Evolutionary conservation across 2,888 invertebrate genomes (phyloP).

Genomic region (Drosophila borealis): DNA sequence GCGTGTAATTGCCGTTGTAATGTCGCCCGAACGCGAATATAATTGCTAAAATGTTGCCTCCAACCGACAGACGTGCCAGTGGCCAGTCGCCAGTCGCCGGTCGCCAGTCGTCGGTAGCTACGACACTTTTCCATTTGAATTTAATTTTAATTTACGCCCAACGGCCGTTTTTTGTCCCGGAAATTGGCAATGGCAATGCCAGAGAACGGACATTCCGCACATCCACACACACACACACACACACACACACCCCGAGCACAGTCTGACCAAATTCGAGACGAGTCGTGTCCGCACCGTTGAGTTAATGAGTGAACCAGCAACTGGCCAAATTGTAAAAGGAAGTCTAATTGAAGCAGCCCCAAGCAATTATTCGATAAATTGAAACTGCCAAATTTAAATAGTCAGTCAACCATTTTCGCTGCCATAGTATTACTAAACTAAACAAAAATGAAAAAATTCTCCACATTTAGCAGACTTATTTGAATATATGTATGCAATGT

Average conservation of each 20-base stretch:
- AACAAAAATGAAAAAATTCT: too few relatives aligned
- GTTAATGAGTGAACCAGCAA: conserved; percentile 64
- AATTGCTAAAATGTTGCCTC: conserved; percentile 80
- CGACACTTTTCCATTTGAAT: conserved; percentile 82
- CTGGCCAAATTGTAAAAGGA: conserved; percentile 59
- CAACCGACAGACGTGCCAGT: neutral
- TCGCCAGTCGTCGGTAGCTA: conserved; percentile 18
- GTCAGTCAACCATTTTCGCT: neutral
- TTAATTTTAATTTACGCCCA: conserved; percentile 81
- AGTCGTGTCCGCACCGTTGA: conserved; percentile 66
- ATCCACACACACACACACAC: conserved; percentile 2
- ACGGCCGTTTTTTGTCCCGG: conserved; percentile 66
- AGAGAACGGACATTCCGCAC: conserved; percentile 33
- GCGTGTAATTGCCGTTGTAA: conserved; percentile 80
- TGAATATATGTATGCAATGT: too few relatives aligned
- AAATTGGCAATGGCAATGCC: conserved; percentile 74
- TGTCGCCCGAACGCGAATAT: conserved; percentile 80
- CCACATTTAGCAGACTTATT: too few relatives aligned
- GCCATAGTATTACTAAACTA: too few relatives aligned
- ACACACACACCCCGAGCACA: neutral
- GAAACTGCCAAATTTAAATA: conserved; percentile 24
- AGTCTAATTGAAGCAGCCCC: conserved; percentile 70
- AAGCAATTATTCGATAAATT: conserved; percentile 64
- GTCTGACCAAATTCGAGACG: conserved; percentile 47
- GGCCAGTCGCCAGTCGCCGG: conserved; percentile 17